Conservation (phyloP, 2,113 vertebrate genomes). For the Tetrao urogallus region DNA sequence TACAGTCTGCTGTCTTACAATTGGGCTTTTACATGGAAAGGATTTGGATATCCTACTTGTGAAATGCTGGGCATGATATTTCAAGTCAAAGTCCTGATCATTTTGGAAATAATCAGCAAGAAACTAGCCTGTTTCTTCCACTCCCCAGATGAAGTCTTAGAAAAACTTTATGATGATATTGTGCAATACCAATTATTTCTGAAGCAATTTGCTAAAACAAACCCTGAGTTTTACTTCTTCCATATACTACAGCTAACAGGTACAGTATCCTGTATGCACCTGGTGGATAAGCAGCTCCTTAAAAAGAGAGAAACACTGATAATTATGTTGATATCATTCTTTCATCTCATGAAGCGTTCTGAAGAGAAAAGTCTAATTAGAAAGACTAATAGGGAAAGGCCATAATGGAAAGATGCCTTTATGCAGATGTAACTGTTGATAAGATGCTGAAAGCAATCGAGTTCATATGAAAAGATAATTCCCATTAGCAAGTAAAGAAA, state of each 20-base stretch:
- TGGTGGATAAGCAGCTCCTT: neutral
- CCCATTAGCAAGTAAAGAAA: neutral
- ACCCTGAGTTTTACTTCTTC: neutral
- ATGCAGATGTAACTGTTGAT: neutral
- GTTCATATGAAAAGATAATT: neutral
- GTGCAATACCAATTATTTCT: neutral
- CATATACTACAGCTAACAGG: neutral
- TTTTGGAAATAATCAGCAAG: neutral
- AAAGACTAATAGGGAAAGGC: conserved; percentile 8
- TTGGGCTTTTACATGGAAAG: neutral
- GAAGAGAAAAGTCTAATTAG: conserved; percentile 12
- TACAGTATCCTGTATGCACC: neutral
- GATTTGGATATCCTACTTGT: neutral
- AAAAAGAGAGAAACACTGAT: neutral
- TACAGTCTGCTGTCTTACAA: neutral
- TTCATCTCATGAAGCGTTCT: neutral
- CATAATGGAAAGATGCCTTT: neutral
- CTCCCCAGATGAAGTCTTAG: neutral
- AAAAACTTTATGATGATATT: neutral
- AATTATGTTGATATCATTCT: conserved; percentile 9
- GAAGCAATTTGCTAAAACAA: conserved; percentile 6
- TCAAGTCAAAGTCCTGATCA: neutral
- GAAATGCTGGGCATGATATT: neutral
- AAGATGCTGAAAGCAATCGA: neutral
- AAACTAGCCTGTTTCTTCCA: neutral